These are phyloP conservation scores for Mesorhabditis spiculigera DNA, from an alignment of 2,888 invertebrate genomes.

Conservation along the genomic window DNA sequence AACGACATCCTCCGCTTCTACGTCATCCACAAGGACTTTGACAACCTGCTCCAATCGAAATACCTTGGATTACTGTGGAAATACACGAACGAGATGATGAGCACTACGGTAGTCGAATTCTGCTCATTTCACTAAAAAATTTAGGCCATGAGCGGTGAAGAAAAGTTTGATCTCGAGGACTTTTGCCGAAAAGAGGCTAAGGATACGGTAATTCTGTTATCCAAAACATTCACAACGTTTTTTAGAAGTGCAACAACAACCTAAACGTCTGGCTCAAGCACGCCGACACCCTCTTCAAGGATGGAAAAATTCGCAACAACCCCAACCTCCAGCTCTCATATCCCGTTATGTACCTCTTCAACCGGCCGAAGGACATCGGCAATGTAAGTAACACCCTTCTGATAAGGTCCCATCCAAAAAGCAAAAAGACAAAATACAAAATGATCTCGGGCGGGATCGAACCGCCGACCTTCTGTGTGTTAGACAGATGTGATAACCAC, in stretches of 20 bases:
- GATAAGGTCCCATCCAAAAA: too few relatives aligned
- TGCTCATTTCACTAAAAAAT: background rate
- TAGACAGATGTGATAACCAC: conserved; percentile 33
- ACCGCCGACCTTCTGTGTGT: conserved; percentile 35
- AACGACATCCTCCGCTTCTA: conserved; percentile 56
- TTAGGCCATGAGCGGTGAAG: conserved; percentile 24
- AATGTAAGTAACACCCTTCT: conserved; percentile 35
- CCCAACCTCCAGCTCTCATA: conserved; percentile 58
- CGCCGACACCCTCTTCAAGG: conserved; percentile 54
- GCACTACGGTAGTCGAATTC: background rate
- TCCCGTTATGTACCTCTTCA: conserved; percentile 56
- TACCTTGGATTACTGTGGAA: conserved; percentile 47
- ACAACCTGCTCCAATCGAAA: conserved; percentile 48
- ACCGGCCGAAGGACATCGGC: conserved; percentile 56
- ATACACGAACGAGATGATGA: conserved; percentile 53
- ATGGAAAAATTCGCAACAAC: conserved; percentile 47
- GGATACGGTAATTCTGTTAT: conserved; percentile 18
- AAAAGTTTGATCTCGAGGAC: conserved; percentile 46
- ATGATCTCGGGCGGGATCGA: conserved; percentile 29
- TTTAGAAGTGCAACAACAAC: conserved; percentile 47
- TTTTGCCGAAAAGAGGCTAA: conserved; percentile 48
- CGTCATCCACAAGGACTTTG: conserved; percentile 52
- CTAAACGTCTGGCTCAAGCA: conserved; percentile 57
- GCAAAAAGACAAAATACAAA: background rate
- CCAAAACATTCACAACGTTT: background rate